Evolutionary conservation across 2,113 vertebrate species (phyloP), one percentile per base, ranked within the genome.

Genomic region (Marmota flaviventris): DNA sequence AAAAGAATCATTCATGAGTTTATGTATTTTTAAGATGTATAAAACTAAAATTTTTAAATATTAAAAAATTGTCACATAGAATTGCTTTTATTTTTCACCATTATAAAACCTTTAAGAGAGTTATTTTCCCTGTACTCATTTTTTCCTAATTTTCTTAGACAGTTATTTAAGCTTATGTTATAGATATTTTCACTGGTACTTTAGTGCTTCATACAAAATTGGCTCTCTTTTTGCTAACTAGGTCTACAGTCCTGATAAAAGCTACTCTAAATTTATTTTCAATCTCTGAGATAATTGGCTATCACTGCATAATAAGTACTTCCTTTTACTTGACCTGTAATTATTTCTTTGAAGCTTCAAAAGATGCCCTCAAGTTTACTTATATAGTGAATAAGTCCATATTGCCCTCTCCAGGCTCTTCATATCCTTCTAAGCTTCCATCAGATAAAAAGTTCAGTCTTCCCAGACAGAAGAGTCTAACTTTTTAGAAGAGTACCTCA

Each of bases 241-340:
- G 56, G 9, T 79, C 37, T 67, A 72, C 0, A n/a, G 11, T 34
- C 27, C 53, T 89, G 85, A 82, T 61, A 89, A 92, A 93, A 89
- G 5, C 34, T 89, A 53, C 17, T 86, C 58, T 32, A 85, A 89
- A 92, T 69, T 93, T 73, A 75, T 13, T 75, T 81, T 89, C 32
- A 53, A 45, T 86, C 51, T 89, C 48, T 93, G 61, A 53, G 75
- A 79, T 87, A 56, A 78, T 51, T 8, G 12, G 39, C 53, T 95
- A 58, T 9, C 83, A 91, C 25, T 48, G 63, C 84, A 18, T 93
- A 92, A 89, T 85, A 94, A 96, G 53, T 4, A 87, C 45, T 73
- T 94, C 65, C 89, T 93, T 94, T 89, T 61, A 93, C 72, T 83
- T 87, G 45, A 53, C 70, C n/a, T 96, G 7, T 85, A 96, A 94